Base-by-base conservation (phyloP, 1,140 invertebrate species). In the Cepaea nemoralis region DNA sequence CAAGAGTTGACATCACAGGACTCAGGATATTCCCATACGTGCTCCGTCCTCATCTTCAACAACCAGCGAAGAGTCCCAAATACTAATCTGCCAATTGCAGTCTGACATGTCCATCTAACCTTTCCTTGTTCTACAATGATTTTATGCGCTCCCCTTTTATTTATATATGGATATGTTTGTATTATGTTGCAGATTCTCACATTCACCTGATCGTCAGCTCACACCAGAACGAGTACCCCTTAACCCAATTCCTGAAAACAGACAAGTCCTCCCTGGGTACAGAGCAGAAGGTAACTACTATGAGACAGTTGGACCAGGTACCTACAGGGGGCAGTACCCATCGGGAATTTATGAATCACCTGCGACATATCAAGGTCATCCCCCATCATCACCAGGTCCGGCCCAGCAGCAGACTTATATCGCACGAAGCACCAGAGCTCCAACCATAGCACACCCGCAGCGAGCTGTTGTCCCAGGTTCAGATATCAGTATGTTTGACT, bases 231-330 rank as follows among this genome's bases (percentile, higher is more conserved):
- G 84, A 22, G 40, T 27, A 22, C 40, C 55, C n/a, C 81, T 90
- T 1, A 81, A 88, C 78, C 86, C 89, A 12, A 90, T 90, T 74
- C 89, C 89, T 66, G 89, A 90, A 80, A 86, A 90, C 80, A 82
- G 82, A 39, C 87, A 87, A 39, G 83, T 88, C 73, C 69, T 83
- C 19, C 88, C 87, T 80, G 87, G 87, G 35, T 84, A 77, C 66
- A 76, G 82, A 45, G 81, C 82, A 55, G 73, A 84, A 22, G 83
- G 83, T 12, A 83, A 82, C 66, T 77, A 80, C 31, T 83, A 83
- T 45, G 83, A 85, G 39, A 50, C 84, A 22, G 74, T 77, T 27
- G 75, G 77, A 5, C 82, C 75, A 39, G 35, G 59, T 73, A 77
- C 67, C 80, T 59, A 50, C 80, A 19, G 50, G 67, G 40, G 79